phyloP scores from a whole-genome alignment of 2,113 vertebrate genomes.

The Hoplias malabaricus region DNA sequence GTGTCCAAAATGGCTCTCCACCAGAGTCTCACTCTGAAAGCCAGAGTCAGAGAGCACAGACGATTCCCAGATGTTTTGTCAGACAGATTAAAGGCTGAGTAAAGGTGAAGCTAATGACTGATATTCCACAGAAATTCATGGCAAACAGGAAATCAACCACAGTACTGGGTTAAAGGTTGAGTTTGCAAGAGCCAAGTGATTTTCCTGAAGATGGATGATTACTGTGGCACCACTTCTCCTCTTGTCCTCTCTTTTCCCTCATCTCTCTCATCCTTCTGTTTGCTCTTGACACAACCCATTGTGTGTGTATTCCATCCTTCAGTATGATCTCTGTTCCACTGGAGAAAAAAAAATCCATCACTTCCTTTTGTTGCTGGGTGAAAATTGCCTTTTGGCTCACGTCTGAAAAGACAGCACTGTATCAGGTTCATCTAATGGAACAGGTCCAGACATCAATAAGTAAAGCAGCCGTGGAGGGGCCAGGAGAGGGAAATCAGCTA shows the following conservation, averaged over 20 bases:
- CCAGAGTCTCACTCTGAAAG: not conserved
- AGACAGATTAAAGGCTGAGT: not conserved
- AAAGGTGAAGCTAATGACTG: not conserved
- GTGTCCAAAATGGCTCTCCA: not conserved
- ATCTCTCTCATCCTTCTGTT: conserved; percentile 14
- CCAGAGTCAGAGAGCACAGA: not conserved
- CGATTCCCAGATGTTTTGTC: not conserved
- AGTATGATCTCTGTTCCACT: conserved; percentile 11
- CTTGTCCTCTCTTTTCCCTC: not conserved
- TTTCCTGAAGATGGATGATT: not conserved
- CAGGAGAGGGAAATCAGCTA: conserved; percentile 52
- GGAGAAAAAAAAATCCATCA: conserved; percentile 26
- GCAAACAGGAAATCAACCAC: not conserved
- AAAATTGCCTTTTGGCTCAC: conserved; percentile 56
- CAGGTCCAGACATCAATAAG: conserved; percentile 62
- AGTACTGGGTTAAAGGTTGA: not conserved
- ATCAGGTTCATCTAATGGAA: conserved; percentile 62
- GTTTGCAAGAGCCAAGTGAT: not conserved
- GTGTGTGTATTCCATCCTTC: not conserved
- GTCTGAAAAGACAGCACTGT: conserved; percentile 56
- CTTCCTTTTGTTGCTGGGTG: conserved; percentile 27
- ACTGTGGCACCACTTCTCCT: not conserved
- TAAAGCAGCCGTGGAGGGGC: conserved; percentile 57
- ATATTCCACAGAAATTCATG: not conserved
- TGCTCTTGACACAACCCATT: conserved; percentile 18